Evolutionary conservation across 2,113 vertebrate species (phyloP).

Genomic region (Heterotis niloticus): DNA sequence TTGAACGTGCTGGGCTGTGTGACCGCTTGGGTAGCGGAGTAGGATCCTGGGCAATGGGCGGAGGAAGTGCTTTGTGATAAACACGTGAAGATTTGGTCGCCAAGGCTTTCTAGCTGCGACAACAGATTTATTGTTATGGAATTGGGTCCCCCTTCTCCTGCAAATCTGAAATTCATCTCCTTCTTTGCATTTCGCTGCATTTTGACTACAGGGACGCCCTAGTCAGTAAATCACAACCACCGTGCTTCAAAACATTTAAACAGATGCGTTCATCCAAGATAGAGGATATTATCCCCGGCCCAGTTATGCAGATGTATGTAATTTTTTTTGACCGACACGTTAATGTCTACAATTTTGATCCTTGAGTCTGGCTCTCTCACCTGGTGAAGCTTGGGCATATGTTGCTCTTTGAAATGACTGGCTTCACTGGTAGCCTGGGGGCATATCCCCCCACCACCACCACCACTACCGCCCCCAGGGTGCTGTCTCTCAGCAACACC

Average conservation of each 20-base stretch:
- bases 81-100: background rate
- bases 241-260: background rate
- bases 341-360: no score
- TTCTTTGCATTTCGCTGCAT: no score
- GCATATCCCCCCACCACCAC: no score
- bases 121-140: background rate
- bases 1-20: background rate
- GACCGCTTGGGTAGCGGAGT: background rate
- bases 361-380: no score
- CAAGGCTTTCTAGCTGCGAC: background rate
- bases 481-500: background rate
- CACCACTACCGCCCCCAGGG: no score
- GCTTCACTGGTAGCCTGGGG: no score
- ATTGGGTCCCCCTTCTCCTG: background rate
- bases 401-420: no score
- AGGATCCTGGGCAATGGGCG: background rate
- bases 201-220: background rate
- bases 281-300: background rate
- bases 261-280: background rate
- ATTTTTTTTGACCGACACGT: no score
- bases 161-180: background rate
- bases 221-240: background rate
- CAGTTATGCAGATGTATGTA: conserved; percentile 14
- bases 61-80: background rate
- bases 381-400: no score